Conservation (phyloP, 2,797 vertebrate species). For the Xiphorhynchus erythropygius region DNA sequence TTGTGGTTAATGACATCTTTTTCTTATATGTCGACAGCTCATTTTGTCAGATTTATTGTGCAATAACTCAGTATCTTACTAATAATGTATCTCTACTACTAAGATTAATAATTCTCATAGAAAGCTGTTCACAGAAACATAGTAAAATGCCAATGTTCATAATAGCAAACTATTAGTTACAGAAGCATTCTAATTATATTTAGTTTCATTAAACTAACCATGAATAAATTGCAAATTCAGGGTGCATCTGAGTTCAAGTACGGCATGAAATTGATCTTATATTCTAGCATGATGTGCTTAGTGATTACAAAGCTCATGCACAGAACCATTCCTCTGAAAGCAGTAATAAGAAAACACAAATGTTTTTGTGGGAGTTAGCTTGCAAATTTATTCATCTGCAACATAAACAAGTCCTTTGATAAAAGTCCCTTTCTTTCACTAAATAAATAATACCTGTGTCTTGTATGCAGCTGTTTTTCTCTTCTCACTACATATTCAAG, state of each 20-base stretch:
- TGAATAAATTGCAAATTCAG: constrained; percentile 17
- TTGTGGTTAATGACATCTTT: constrained; percentile 50
- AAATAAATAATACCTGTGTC: neutral
- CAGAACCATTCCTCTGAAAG: neutral
- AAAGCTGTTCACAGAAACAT: neutral
- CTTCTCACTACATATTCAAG: neutral
- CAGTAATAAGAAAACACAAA: neutral
- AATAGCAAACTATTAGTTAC: constrained; percentile 20
- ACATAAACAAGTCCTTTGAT: neutral
- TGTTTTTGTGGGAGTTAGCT: neutral
- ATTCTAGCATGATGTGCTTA: neutral
- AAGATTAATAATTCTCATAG: constrained; percentile 32
- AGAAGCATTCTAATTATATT: constrained; percentile 28
- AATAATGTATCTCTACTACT: constrained; percentile 22
- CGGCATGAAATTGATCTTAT: constrained; percentile 1
- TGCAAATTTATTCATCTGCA: neutral
- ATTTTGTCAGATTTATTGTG: constrained; percentile 57
- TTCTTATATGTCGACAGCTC: neutral
- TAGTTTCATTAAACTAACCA: constrained; percentile 32
- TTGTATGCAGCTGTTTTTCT: neutral
- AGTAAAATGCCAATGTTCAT: constrained; percentile 25
- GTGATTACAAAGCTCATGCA: neutral
- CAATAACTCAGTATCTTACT: constrained; percentile 29
- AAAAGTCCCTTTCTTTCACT: neutral
- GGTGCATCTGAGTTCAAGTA: neutral